Evolutionary conservation across 2,888 invertebrate species (phyloP), one percentile per base, ranked within the genome.

Genomic region (Cistogaster globosa): DNA sequence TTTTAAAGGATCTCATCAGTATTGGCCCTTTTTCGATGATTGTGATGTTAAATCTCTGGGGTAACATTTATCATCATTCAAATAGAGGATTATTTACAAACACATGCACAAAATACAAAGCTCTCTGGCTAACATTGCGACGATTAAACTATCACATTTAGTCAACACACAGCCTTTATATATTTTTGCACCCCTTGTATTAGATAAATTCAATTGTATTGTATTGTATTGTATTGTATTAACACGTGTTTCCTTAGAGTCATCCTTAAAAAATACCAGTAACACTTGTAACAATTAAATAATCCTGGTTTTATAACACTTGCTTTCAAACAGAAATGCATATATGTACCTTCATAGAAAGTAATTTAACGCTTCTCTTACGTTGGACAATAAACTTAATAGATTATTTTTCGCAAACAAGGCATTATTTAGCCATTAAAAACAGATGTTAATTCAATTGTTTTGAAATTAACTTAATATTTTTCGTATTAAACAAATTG

Each of bases 61-160:
- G 92, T 90, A 89, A 89, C 90, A 92, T 92, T 92, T 91, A 92
- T 92, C 92, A 92, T 77, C 91, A 89, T 89, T 88, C 87, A 87
- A 86, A 87, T 72, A 81, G 86, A 87, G 90, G 91, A 91, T 91
- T 91, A 91, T 89, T 88, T 89, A 91, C 91, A 90, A 90, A 91
- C 90, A 90, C 87, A 85, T 83, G 71, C 77, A 78, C 86, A 77
- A 91, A 91, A 90, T 89, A 91, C 91, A 90, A 18, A 32, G 32
- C 36, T 45, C 18, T 36, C 89, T 91, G 88, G 88, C 76, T 69
- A 75, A 83, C 48, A 45, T 22, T 48, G 63, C 67, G 26, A 65
- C 74, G 77, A 78, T 80, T 85, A 62, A 36, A 68, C 51, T 77
- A 55, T 84, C 62, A 58, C 68, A 81, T 60, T 51, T 51, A 72